Evolutionary conservation across 2,113 vertebrate genomes (phyloP), one percentile per base, ranked within the genome.

Genomic region (Myiozetetes cayanensis): DNA sequence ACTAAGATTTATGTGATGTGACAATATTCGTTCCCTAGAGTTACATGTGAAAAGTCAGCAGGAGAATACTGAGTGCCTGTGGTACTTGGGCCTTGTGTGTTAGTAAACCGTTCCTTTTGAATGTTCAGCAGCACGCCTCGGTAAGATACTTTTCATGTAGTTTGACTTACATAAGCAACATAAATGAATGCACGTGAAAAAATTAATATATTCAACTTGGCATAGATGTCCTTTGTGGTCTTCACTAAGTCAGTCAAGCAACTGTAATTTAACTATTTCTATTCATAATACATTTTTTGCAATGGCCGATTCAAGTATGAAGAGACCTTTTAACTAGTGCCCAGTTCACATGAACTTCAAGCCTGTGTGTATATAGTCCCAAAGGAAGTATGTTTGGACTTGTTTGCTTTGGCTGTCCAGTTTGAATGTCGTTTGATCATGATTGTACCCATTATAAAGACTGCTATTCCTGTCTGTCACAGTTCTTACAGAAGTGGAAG

Each of bases 101-200:
- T 53, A 55, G 50, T 59, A 59, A 63, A 23, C 6, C 6, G 22
- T 37, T 63, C 7, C 7, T 14, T 85, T 63, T 35, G 50, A 53
- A 50, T 65, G 33, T 28, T 88, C 9, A 10, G 19, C 41, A 28
- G 67, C 68, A 86, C 31, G 3, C 31, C 3, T 12, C 15, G 5
- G 3, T 43, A 31, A 58, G 12, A 14, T 8, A 43, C 17, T 65
- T 77, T 15, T 39, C 25, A 6, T 59, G 39, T 70, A 21, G 20
- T 50, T 86, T 37, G 30, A 35, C 4, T 73, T 56, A 8, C 30
- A 33, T 18, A 37, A 30, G 7, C 19, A 15, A 86, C 17, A 17
- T 52, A 15, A 33, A 15, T 10, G 2, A 5, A 19, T 23, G 5
- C 6, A 1, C 6, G 0, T 35, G 16, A 25, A 12, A 73, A 43